These are phyloP conservation scores for Drosophila kikkawai DNA, from an alignment of 1,140 invertebrate genomes.

Conservation along the genomic window DNA sequence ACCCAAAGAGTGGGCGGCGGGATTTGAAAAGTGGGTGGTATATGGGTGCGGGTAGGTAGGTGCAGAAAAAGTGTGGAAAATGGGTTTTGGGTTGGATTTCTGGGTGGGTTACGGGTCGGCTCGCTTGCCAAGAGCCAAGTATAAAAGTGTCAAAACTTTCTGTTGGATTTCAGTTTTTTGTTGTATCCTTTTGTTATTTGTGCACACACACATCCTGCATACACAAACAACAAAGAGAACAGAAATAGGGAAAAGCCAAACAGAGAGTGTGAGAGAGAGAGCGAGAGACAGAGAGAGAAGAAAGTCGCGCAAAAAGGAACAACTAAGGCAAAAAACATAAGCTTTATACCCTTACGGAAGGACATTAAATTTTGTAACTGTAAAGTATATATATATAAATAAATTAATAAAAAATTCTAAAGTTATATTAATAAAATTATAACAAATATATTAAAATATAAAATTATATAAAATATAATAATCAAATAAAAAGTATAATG, in stretches of 20 bases:
- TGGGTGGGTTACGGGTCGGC: conserved; percentile 63
- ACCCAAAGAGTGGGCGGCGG: conserved; percentile 46
- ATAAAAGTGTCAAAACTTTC: conserved; percentile 82
- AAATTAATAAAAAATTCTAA: too few species aligned
- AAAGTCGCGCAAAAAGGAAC: conserved; percentile 40
- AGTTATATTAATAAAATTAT: too few species aligned
- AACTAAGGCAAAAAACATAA: conserved; percentile 69
- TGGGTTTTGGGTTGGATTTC: conserved; percentile 19
- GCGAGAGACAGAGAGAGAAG: conserved; percentile 3
- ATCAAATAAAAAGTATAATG: not conserved
- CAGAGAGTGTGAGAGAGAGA: conserved; percentile 4
- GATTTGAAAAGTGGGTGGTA: conserved; percentile 4
- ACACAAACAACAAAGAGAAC: conserved; percentile 20
- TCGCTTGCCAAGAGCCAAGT: conserved; percentile 68
- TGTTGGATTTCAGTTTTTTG: conserved; percentile 66
- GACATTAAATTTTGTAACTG: not conserved
- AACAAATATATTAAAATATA: too few species aligned
- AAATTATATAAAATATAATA: not conserved
- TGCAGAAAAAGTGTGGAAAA: conserved; percentile 17
- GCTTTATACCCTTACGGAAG: conserved; percentile 26
- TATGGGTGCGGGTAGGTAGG: not conserved
- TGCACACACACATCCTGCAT: conserved; percentile 16
- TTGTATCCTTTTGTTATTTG: conserved; percentile 78
- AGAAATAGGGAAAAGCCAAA: conserved; percentile 19
- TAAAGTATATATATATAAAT: not conserved